A percentile compares a stretch with the other conserved stretches of the same genome.
phyloP scores from a whole-genome alignment of 2,113 vertebrate species.

The Oncorhynchus masou region DNA sequence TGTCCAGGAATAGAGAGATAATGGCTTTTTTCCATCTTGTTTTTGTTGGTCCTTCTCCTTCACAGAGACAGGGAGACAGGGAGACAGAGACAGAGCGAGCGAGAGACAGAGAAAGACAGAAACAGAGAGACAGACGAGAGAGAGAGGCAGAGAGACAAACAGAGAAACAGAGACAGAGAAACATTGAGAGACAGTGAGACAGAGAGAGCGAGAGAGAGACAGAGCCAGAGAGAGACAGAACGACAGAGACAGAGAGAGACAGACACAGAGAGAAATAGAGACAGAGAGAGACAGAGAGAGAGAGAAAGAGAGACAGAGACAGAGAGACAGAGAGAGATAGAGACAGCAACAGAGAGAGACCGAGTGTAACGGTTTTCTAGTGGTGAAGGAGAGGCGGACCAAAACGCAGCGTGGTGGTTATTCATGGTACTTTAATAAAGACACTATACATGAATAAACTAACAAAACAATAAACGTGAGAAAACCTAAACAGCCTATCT shows the following conservation, averaged over 20 bases:
- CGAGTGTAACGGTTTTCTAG: too few species aligned
- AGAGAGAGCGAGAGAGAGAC: conserved; percentile 19
- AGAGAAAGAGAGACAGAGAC: not conserved
- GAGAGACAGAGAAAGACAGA: not conserved
- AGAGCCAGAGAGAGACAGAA: too few species aligned
- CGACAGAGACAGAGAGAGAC: too few species aligned
- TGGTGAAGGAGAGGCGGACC: too few species aligned
- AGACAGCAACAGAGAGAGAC: too few species aligned
- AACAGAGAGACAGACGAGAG: conserved; percentile 6
- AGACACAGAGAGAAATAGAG: not conserved
- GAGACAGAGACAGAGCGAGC: not conserved
- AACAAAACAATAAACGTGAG: too few species aligned
- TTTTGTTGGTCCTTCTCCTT: conserved; percentile 36
- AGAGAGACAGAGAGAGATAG: conserved; percentile 26
- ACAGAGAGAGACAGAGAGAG: conserved; percentile 2
- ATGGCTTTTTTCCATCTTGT: conserved; percentile 64
- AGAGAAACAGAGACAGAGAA: conserved; percentile 44
- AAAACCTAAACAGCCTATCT: too few species aligned
- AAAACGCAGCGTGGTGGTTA: too few species aligned
- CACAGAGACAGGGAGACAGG: not conserved
- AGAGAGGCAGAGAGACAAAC: conserved; percentile 51
- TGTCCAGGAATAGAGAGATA: conserved; percentile 56
- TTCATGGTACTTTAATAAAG: too few species aligned
- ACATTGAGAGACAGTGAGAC: not conserved
- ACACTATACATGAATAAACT: too few species aligned